Base-by-base conservation (phyloP, 64 coral and sea anemone species). In the Stichodactyla helianthus region DNA sequence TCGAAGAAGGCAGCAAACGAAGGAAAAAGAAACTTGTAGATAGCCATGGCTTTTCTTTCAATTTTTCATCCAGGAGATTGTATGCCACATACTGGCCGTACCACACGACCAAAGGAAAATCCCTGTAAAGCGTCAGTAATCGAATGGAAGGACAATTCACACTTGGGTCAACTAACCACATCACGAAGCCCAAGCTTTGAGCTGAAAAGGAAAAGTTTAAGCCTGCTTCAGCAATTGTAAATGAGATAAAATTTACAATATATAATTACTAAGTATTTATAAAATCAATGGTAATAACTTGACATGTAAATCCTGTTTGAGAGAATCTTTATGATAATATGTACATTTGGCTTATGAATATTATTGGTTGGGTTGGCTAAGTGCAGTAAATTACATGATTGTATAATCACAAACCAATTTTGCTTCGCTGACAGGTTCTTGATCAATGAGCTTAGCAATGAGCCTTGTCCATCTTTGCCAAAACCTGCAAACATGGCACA, bases 41-140 rank as follows among this genome's bases (percentile, higher is more conserved):
- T 56, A 89, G 87, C 59, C 44, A 25, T 54, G 71, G 70, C 16
- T 87, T 58, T 57, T 53, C 50, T 0, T 87, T 79, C 53, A 87
- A 87, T 51, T n/a, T 87, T 6, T 51, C 27, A 6, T 78, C 52
- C 6, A 78, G 58, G 14, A 53, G 86, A 54, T 28, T 5, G 1
- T 77, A 78, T 54, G 67, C 86, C 2, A 87, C 86, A 0, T 87
- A 86, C 62, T 88, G 86, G 86, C 68, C 77, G 67, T 44, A 55
- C 51, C 7, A 20, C 13, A 16, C 67, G 50, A 3, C 85, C 35
- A 52, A 50, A 71, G 20, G 84, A 59, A 12, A 85, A 59, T 59
- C 54, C 55, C 15, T 85, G 84, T 25, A 85, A 85, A 31, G 85
- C 85, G 12, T 51, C 60, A 20, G 85, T 86, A 1, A 71, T 19